A percentile compares a stretch with the other conserved stretches of the same genome.
phyloP scores from a whole-genome alignment of 2,113 vertebrate species.

The Arvicanthis niloticus region DNA sequence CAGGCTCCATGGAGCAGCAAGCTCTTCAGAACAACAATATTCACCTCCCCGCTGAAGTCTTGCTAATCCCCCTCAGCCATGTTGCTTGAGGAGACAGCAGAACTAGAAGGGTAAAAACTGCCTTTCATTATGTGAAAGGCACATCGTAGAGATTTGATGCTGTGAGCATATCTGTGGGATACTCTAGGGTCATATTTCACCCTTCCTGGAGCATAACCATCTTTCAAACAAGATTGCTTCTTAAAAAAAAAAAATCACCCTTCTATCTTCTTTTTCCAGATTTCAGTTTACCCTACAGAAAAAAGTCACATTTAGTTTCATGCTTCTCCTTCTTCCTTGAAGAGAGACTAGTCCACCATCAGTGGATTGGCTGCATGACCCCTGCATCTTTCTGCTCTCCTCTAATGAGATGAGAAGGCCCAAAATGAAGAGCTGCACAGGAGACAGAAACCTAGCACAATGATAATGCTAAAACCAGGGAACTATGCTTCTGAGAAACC shows the following conservation, averaged over 20 bases:
- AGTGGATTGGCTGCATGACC: not conserved
- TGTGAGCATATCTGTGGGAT: not conserved
- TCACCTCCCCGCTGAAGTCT: not conserved
- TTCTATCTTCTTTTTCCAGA: not conserved
- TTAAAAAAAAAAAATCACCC: conserved; percentile 1
- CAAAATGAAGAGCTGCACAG: not conserved
- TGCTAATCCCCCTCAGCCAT: conserved; percentile 27
- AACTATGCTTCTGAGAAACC: conserved; percentile 29
- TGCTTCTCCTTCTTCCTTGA: not conserved
- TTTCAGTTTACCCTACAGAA: not conserved
- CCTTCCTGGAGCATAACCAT: conserved; percentile 36
- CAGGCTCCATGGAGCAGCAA: not conserved
- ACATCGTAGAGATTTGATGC: too few species aligned
- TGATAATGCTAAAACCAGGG: not conserved
- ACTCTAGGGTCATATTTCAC: not conserved
- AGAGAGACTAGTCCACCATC: not conserved
- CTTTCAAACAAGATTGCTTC: conserved; percentile 54
- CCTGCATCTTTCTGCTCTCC: not conserved
- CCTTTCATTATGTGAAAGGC: conserved; percentile 40
- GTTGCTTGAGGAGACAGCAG: not conserved
- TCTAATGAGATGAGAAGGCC: not conserved
- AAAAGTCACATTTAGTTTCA: not conserved
- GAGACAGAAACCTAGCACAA: not conserved
- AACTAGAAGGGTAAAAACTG: conserved; percentile 1
- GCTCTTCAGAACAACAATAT: conserved; percentile 45